Evolutionary conservation across 2,113 vertebrate species (phyloP).

Genomic region (pig (Sus scrofa)): T2T-Sscrofa CM000824.6:30006001-30006500

Average conservation of each 20-base stretch:
- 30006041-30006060: not conserved
- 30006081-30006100: not conserved
- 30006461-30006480: not conserved
- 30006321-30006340: slow-evolving; percentile 8
- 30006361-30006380: not conserved
- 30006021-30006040: not conserved
- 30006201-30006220: not conserved
- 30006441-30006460: not conserved
- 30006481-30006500: not conserved
- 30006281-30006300: not conserved
- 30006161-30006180: not conserved
- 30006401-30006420: not conserved
- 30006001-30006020: not conserved
- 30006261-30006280: not conserved
- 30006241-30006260: not conserved
- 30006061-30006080: not conserved
- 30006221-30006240: not conserved
- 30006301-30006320: not conserved
- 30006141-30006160: not conserved
- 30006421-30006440: not conserved
- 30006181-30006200: not conserved
- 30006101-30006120: not conserved
- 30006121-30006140: not conserved
- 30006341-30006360: not conserved
- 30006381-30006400: not conserved